A percentile compares a stretch with the other conserved stretches of the same genome.
Conservation (phyloP, 2,797 vertebrate species). For the Gymnothorax reevesii region DNA sequence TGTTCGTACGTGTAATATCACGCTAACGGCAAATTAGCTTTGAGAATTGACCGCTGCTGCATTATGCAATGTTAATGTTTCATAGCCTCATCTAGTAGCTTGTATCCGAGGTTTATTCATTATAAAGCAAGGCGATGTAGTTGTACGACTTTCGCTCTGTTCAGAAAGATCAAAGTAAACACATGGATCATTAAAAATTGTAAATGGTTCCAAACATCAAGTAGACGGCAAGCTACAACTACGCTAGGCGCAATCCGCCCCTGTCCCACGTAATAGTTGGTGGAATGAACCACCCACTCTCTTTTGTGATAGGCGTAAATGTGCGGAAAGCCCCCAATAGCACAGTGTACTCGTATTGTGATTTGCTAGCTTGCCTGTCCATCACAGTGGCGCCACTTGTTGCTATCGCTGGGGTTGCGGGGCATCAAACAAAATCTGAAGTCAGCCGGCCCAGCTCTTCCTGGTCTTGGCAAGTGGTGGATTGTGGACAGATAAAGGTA, state of each 20-base stretch:
- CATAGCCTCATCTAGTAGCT: not conserved
- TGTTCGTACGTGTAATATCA: not conserved
- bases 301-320: not conserved
- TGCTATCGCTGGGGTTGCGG: constrained; percentile 10
- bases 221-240: not conserved
- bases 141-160: not conserved
- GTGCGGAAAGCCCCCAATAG: not conserved
- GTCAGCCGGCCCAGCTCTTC: not conserved
- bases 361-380: not conserved
- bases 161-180: not conserved
- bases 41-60: not conserved
- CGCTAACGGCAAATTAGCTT: not conserved
- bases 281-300: not conserved
- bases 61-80: not conserved
- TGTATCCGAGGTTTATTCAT: not conserved
- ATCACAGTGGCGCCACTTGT: constrained; percentile 5
- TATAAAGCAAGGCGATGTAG: not conserved
- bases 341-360: not conserved
- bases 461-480: constrained; percentile 14
- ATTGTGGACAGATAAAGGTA: not conserved
- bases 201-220: not conserved
- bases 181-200: not conserved
- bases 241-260: not conserved
- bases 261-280: not conserved
- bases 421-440: constrained; percentile 1